phyloP scores from a whole-genome alignment of 2,113 vertebrate species.

The Vireo altiloquus region DNA sequence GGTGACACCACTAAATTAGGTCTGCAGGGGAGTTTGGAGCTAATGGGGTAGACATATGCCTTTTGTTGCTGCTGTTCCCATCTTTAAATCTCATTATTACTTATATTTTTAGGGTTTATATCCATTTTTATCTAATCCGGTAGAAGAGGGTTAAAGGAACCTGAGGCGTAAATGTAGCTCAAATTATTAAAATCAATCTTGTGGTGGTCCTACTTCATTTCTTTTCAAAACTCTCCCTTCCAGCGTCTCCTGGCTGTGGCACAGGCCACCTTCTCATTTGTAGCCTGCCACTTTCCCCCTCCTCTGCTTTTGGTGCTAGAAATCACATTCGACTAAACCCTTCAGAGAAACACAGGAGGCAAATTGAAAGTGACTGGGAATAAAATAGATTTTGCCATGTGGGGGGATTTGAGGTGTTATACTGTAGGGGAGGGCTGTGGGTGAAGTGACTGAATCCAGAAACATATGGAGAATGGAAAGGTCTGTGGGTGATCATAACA shows the following conservation, averaged over 20 bases:
- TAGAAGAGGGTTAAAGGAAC: neutral
- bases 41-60: neutral
- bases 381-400: neutral
- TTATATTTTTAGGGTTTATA: neutral
- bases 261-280: neutral
- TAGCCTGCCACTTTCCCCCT: neutral
- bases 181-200: neutral
- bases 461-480: neutral
- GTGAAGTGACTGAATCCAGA: constrained; percentile 27
- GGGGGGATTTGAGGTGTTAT: neutral
- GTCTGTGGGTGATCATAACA: constrained; percentile 18
- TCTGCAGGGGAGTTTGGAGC: neutral
- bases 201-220: neutral
- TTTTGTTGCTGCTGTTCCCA: neutral
- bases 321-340: constrained; percentile 40
- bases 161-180: neutral
- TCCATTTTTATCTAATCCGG: neutral
- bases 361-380: constrained; percentile 61
- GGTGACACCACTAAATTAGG: neutral
- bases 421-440: neutral
- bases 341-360: neutral
- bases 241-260: neutral
- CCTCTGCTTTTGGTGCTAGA: constrained; percentile 14
- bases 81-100: neutral
- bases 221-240: neutral